Percentiles rank a stretch among this genome's conserved stretches.
phyloP scores from a whole-genome alignment of 2,888 invertebrate species.

The Trachelus troglodyta region DNA sequence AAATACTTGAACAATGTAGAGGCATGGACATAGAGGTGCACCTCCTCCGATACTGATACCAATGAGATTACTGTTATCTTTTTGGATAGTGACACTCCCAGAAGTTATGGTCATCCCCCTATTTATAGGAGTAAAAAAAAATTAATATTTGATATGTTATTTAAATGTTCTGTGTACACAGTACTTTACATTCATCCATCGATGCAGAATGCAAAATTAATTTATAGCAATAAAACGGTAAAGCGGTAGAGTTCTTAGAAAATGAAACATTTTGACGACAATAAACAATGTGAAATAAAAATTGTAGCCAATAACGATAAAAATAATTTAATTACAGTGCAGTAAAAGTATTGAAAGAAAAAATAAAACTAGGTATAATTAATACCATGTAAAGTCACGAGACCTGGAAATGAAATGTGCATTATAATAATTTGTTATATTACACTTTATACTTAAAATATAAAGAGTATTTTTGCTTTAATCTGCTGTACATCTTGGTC shows the following conservation, averaged over 20 bases:
- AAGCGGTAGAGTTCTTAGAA: neutral
- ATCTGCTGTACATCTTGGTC: neutral
- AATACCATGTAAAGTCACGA: neutral
- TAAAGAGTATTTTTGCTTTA: neutral
- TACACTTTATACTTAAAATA: neutral
- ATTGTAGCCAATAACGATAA: neutral
- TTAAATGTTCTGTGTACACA: neutral
- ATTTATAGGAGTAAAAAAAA: constrained; percentile 16
- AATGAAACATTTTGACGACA: neutral
- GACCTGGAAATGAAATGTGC: neutral
- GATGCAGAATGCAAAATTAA: neutral
- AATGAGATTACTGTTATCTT: constrained; percentile 93
- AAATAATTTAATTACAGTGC: constrained; percentile 8
- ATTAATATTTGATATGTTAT: neutral
- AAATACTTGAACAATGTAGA: constrained; percentile 98
- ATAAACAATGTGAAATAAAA: neutral
- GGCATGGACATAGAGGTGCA: constrained; percentile 93
- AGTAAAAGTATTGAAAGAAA: constrained; percentile 3
- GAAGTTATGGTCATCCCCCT: constrained; percentile 99
- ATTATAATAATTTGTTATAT: neutral
- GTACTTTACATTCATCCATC: neutral
- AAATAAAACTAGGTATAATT: neutral
- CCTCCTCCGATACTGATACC: constrained; percentile 99
- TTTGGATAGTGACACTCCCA: constrained; percentile 88
- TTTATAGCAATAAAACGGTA: neutral